Base-by-base conservation (phyloP, 2,888 invertebrate species). In the Mystacides longicornis region DNA sequence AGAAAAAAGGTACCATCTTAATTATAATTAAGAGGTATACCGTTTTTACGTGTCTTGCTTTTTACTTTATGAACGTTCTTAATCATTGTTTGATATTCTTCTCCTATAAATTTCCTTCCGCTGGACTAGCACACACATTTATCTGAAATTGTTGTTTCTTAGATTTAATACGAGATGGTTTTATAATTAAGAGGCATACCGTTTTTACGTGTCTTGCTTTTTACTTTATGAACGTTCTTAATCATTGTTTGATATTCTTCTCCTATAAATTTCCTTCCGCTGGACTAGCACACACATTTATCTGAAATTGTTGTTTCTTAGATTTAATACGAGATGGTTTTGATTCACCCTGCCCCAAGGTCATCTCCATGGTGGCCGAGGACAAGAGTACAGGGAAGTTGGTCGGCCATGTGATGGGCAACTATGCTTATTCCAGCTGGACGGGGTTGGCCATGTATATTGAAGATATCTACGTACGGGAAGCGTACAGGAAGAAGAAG, bases 381-480 rank as follows among this genome's bases (percentile, higher is more conserved):
- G 57, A 65, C 42, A 61, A 66, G 45, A 64, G 67, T 55, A 51
- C 49, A 3, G 51, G 62, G 54, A 63, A 70, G 56, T 64, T 85
- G 31, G 75, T 87, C 52, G 89, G 87, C 1, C 87, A 85, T 66
- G 79, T 83, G 1, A 66, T 91, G 3, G 89, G 82, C 67, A 89
- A 81, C 68, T 80, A 77, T 62, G 77, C 78, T 20, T 91, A 88
- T 68, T 87, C 87, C 0, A 86, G 89, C 0, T 89, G 87, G 85
- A 69, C 79, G 58, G 90, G 89, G 4, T 81, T 79, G 65, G 74
- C 79, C 0, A 73, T 88, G 59, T 85, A 84, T 65, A 71, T 91
- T 52, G 89, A 91, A 70, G 90, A 91, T 68, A 65, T 91, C 19
- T 89, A 86, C 67, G 81, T 91, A 0, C 77, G 79, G 22, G 79